Evolutionary conservation across 2,113 vertebrate species (phyloP), one percentile per base, ranked within the genome.

Genomic region (Osmerus mordax): DNA sequence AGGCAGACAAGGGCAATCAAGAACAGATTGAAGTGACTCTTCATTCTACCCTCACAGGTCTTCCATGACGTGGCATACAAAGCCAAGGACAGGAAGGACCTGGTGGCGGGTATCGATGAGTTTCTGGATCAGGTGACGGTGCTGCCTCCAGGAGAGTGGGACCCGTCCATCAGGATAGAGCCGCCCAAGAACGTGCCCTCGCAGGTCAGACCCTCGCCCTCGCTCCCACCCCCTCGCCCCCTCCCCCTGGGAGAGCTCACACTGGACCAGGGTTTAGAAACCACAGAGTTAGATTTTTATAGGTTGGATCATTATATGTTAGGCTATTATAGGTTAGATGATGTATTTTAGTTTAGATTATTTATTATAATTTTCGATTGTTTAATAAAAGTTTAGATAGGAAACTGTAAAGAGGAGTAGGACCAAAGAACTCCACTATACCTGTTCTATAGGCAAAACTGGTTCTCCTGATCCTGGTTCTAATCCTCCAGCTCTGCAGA

Each of bases 31-130:
- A 54, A 29, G 12, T 16, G 1, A 28, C 13, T 36, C 32, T 65
- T 11, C 4, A 7, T 28, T 1, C 55, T 70, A 55, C 63, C 3
- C 15, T 11, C 21, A 0, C 75, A 99, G 97, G 94, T 99, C 55
- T 99, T 99, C 89, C 96, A 99, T 72, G 97, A 99, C 78, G 97
- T 99, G 65, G 97, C 97, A 3, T 99, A 99, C 80, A 99, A 99
- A 92, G 97, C 97, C 84, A 99, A 98, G 86, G 97, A 99, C 85
- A 95, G 97, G 47, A 98, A 91, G 80, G 97, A 99, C 83, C 91
- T 99, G 84, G 94, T 98, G 29, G 94, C 97, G 4, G 97, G 97
- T 71, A 98, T 99, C 2, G 97, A 99, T 75, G 97, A 99, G 84
- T 99, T 99, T 89, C 93, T 99, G 78, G 97, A 99, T 87, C 97